Evolutionary conservation across 2,888 invertebrate species (phyloP).

Genomic region (Andrena marginata): DNA sequence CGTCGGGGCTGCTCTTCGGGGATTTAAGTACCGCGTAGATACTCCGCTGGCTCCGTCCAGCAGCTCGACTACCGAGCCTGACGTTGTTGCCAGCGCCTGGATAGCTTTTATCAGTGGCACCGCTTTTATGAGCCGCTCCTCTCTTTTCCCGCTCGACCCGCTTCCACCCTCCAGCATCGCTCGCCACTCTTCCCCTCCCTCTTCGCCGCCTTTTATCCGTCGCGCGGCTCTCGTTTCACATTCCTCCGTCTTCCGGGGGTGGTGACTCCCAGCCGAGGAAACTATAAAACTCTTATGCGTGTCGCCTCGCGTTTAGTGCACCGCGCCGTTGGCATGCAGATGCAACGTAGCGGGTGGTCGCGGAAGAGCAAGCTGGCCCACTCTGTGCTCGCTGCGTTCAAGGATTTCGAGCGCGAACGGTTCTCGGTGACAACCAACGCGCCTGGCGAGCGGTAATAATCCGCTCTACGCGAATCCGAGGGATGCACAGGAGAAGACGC

Average conservation of each 20-base stretch:
- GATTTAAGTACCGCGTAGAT: conserved; percentile 62
- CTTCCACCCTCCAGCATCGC: conserved; percentile 7
- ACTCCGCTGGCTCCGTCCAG: conserved; percentile 36
- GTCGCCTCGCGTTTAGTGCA: conserved; percentile 30
- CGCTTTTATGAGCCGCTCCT: conserved; percentile 77
- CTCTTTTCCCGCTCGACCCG: conserved; percentile 20
- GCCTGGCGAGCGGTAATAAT: too few relatives aligned
- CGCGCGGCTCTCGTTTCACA: conserved; percentile 7
- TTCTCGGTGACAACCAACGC: not conserved
- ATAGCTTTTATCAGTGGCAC: conserved; percentile 79
- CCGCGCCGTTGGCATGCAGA: not conserved
- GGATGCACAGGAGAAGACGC: too few relatives aligned
- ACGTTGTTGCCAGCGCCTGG: conserved; percentile 46
- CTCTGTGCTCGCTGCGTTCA: not conserved
- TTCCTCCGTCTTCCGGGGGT: conserved; percentile 6
- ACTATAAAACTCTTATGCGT: conserved; percentile 36
- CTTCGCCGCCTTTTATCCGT: conserved; percentile 13
- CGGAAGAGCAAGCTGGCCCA: not conserved
- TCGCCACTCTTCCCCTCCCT: not conserved
- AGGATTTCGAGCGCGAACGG: not conserved
- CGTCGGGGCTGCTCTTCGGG: conserved; percentile 44
- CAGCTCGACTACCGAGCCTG: conserved; percentile 39
- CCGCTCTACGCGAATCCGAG: too few relatives aligned
- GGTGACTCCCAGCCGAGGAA: not conserved
- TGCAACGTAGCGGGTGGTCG: conserved; percentile 9